Evolutionary conservation across 2,113 vertebrate species (phyloP).

Genomic region (Octodon degus): DNA sequence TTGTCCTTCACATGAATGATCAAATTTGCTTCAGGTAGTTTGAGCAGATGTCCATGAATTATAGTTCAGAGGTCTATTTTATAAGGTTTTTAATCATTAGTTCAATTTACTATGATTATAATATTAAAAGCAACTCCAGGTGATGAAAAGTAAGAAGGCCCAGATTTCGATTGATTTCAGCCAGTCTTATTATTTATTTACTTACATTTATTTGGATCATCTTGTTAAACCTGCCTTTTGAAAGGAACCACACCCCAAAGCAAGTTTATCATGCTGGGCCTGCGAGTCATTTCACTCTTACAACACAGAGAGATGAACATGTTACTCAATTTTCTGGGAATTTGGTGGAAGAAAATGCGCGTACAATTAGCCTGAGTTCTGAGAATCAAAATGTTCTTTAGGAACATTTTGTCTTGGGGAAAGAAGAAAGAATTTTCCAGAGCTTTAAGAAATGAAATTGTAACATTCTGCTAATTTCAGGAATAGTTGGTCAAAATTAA

Average conservation of each 20-base stretch:
- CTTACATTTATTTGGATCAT: not conserved
- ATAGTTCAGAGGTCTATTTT: not conserved
- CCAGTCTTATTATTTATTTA: not conserved
- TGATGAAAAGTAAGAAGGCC: not conserved
- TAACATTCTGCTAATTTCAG: not conserved
- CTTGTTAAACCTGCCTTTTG: not conserved
- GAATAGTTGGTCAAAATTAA: not conserved
- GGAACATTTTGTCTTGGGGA: not conserved
- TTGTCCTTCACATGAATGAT: not conserved
- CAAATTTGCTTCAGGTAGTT: not conserved
- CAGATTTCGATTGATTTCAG: not conserved
- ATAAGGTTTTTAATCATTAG: not conserved
- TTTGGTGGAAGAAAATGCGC: not conserved
- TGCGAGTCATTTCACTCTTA: not conserved
- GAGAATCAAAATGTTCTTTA: not conserved
- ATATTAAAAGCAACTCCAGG: not conserved
- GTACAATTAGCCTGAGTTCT: not conserved
- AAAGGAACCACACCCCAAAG: not conserved
- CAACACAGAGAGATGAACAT: not conserved
- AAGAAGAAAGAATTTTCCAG: not conserved
- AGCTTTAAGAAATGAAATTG: not conserved
- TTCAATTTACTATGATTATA: not conserved
- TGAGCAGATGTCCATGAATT: not conserved
- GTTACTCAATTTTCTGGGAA: not conserved
- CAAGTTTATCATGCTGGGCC: not conserved